Percentiles rank a stretch among this genome's conserved stretches.
These are phyloP conservation scores for Lepidochrysops patricia DNA, from an alignment of 2,888 invertebrate genomes.

Conservation along the genomic window DNA sequence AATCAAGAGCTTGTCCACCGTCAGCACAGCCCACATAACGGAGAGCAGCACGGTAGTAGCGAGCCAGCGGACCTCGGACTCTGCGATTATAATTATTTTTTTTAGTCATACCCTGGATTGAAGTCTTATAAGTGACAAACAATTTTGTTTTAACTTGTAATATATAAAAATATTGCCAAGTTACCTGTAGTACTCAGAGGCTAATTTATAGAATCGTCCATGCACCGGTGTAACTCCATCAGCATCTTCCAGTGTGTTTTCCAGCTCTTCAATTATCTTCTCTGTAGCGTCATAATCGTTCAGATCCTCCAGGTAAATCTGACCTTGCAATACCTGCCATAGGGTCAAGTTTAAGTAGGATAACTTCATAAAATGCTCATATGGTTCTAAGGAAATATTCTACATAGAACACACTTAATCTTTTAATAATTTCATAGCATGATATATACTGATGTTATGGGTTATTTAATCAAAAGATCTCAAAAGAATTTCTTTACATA, in stretches of 20 bases:
- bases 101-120: too few species aligned
- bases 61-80: conserved; percentile 90
- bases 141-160: too few species aligned
- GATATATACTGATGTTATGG: too few species aligned
- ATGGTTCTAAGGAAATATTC: too few species aligned
- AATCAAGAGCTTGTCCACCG: conserved; percentile 43
- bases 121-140: too few species aligned
- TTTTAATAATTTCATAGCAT: too few species aligned
- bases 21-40: conserved; percentile 77
- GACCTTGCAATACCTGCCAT: conserved; percentile 83
- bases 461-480: too few species aligned
- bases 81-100: conserved; percentile 34
- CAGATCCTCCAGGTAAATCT: conserved; percentile 84
- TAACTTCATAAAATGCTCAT: too few species aligned
- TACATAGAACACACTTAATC: too few species aligned
- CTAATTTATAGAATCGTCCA: conserved; percentile 93
- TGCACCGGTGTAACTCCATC: conserved; percentile 96
- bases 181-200: conserved; percentile 90
- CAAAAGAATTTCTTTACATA: too few species aligned
- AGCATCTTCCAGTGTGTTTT: conserved; percentile 87
- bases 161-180: conserved; percentile 14
- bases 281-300: conserved; percentile 86
- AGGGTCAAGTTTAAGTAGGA: too few species aligned
- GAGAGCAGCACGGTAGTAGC: conserved; percentile 95
- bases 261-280: conserved; percentile 90